Evolutionary conservation across 2,888 invertebrate species (phyloP).

Genomic region (Eilema sororculum): DNA sequence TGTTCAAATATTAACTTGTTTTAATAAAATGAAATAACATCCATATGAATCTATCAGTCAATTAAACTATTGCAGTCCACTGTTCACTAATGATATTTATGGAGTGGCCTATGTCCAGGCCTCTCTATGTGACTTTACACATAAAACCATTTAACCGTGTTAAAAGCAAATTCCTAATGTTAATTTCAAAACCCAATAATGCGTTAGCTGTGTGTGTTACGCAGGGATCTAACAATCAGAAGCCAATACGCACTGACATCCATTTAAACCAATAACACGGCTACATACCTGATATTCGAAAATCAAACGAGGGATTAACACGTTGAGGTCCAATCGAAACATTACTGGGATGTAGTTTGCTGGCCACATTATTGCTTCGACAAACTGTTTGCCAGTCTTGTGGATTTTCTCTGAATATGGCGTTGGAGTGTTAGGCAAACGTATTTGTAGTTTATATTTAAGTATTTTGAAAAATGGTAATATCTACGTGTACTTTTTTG

Average conservation of each 20-base stretch:
- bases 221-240: slow-evolving; percentile 3
- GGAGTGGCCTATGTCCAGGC: too few relatives aligned
- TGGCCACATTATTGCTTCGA: slow-evolving; percentile 8
- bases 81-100: too few relatives aligned
- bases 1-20: too few relatives aligned
- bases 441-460: background rate
- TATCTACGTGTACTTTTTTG: too few relatives aligned
- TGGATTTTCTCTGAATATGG: slow-evolving; percentile 7
- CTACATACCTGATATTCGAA: slow-evolving; percentile 12
- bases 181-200: slow-evolving; percentile 4
- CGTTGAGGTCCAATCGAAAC: background rate
- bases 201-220: background rate
- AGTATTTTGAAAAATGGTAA: background rate
- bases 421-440: background rate
- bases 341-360: slow-evolving; percentile 8
- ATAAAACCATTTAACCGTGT: background rate
- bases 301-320: slow-evolving; percentile 16
- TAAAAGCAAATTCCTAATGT: background rate
- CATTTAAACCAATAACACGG: slow-evolving; percentile 8
- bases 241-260: slow-evolving; percentile 8
- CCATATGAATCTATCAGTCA: too few relatives aligned
- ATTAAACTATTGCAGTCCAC: too few relatives aligned
- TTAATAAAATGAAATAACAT: too few relatives aligned
- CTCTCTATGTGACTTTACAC: background rate
- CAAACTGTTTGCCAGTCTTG: background rate